These are phyloP conservation scores for Zaprionus inermis DNA, from an alignment of 1,140 invertebrate species.

Conservation along the genomic window DNA sequence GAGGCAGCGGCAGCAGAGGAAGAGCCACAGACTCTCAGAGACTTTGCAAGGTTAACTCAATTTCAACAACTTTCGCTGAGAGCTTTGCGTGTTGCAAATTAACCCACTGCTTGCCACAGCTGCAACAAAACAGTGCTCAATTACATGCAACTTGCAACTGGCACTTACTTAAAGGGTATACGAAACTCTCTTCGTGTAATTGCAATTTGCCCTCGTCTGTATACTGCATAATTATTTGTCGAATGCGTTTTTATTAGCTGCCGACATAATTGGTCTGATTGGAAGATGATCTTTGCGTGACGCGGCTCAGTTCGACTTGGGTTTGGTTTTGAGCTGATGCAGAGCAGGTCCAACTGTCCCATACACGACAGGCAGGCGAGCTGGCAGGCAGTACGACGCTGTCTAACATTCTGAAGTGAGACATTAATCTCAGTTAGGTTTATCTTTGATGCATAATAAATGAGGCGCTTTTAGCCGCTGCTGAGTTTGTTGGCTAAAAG, in stretches of 20 bases:
- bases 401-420: constrained; percentile 68
- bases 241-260: constrained; percentile 64
- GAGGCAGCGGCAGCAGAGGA: background rate
- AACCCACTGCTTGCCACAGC: constrained; percentile 29
- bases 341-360: constrained; percentile 34
- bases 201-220: constrained; percentile 47
- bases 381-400: constrained; percentile 11
- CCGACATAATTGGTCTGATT: constrained; percentile 71
- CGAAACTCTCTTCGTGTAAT: constrained; percentile 25
- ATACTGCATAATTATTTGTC: constrained; percentile 56
- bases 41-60: constrained; percentile 65
- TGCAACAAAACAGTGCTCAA: constrained; percentile 52
- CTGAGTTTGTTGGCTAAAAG: constrained; percentile 56
- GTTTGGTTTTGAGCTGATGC: constrained; percentile 3
- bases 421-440: constrained; percentile 82
- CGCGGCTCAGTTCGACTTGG: constrained; percentile 17
- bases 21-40: constrained; percentile 8
- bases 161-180: constrained; percentile 31
- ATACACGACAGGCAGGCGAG: background rate
- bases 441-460: constrained; percentile 82
- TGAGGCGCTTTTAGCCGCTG: constrained; percentile 60
- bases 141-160: constrained; percentile 43
- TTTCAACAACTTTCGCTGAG: constrained; percentile 72
- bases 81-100: constrained; percentile 66
- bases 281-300: constrained; percentile 61